Percentiles rank a stretch among this genome's conserved stretches.
phyloP scores from a whole-genome alignment of 2,797 vertebrate species.

The Peromyscus nudipes region DNA sequence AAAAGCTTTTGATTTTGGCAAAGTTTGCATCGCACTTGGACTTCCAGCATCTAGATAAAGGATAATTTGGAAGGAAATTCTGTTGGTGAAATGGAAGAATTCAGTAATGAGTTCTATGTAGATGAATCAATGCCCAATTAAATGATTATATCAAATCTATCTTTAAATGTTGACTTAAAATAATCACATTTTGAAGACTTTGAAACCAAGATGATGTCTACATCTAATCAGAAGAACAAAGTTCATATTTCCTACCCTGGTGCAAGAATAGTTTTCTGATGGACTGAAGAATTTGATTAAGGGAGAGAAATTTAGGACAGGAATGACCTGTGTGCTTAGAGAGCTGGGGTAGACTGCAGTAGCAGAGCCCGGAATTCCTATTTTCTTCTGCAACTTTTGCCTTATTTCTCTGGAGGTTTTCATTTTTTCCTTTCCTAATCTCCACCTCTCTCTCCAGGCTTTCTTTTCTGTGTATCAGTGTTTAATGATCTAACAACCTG shows the following conservation, averaged over 20 bases:
- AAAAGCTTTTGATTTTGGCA: conserved; percentile 84
- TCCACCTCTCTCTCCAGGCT: not conserved
- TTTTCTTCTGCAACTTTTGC: conserved; percentile 29
- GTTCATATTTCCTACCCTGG: not conserved
- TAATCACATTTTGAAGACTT: conserved; percentile 78
- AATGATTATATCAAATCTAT: conserved; percentile 83
- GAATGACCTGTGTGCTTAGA: conserved; percentile 50
- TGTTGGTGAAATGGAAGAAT: conserved; percentile 83
- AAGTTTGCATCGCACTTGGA: conserved; percentile 77
- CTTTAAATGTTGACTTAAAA: conserved; percentile 83
- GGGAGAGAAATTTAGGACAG: conserved; percentile 39
- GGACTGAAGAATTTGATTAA: conserved; percentile 55
- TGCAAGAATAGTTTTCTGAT: conserved; percentile 15
- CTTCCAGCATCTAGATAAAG: conserved; percentile 81
- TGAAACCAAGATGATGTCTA: conserved; percentile 69
- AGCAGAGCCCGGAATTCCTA: not conserved
- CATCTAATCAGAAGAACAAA: conserved; percentile 46
- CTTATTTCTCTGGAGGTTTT: not conserved
- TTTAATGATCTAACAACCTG: not conserved
- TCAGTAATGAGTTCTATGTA: conserved; percentile 78
- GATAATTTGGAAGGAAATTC: conserved; percentile 82
- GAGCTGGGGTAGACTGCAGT: not conserved
- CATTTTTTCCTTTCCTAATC: not conserved
- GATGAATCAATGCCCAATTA: conserved; percentile 84
- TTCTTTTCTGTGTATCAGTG: not conserved